Evolutionary conservation across 2,113 vertebrate genomes (phyloP), one percentile per base, ranked within the genome.

Genomic region (Rhegmatorhina hoffmannsi): DNA sequence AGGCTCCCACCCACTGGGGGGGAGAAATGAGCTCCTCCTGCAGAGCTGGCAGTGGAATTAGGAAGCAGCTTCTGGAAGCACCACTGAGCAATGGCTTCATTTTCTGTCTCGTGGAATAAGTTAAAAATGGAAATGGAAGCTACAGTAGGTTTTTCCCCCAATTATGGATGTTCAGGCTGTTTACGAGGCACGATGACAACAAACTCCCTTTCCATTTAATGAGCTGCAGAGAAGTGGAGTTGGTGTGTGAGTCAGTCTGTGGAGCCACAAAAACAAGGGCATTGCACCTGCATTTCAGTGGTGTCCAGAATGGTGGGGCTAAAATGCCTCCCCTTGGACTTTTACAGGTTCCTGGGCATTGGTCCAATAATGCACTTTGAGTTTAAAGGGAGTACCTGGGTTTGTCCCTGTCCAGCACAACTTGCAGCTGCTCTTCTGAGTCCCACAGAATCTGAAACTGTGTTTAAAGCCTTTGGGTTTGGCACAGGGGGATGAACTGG

Each of bases 381-480:
- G 26, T 31, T 88, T 14, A 6, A 55, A 43, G 23, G 26, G 17
- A 31, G 11, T 1, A 2, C 28, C 20, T 1, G 11, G 18, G 7
- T 34, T 52, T 36, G 9, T 13, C 40, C 40, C 29, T 38, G 6
- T 2, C 33, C 84, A 55, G 24, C 56, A 87, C 81, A 44, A 53
- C 44, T 17, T 31, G 12, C 0, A 11, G 1, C 7, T 29, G 50
- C 38, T 69, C 53, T 52, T 56, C 0, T 2, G 15, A 81, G 38
- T 16, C n/a, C 44, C 26, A 7, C 24, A 6, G 58, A 36, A 3
- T 1, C 24, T 17, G 59, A 19, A 50, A 2, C 8, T 9, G 50
- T 3, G 2, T 26, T 29, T 14, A 5, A 11, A 40, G 44, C 10
- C 0, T 3, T 1, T 3, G 26, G 47, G 11, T 24, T 6, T 31